phyloP scores from a whole-genome alignment of 1,140 invertebrate species.

The Cepaea nemoralis region DNA sequence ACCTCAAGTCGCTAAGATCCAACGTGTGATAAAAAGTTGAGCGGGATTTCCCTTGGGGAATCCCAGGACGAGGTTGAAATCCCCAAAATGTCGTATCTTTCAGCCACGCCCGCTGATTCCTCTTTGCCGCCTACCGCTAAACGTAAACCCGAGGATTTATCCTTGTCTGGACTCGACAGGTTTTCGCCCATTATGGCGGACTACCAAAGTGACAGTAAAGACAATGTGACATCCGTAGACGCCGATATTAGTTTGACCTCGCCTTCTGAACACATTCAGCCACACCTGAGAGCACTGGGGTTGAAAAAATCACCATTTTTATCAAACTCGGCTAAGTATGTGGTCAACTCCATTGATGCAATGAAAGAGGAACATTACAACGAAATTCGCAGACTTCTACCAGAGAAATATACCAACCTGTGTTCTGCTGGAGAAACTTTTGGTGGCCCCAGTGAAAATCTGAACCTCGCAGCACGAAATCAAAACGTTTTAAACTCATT shows the following conservation, averaged over 20 bases:
- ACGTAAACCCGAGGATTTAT: conserved; percentile 18
- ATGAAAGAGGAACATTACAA: conserved; percentile 12
- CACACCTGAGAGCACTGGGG: conserved; percentile 20
- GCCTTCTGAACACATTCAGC: conserved; percentile 32
- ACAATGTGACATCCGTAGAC: conserved; percentile 25
- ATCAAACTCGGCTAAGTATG: conserved; percentile 26
- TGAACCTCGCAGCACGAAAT: neutral
- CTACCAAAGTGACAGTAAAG: conserved; percentile 30
- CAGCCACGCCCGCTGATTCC: neutral
- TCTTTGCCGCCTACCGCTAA: conserved; percentile 12
- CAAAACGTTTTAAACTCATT: conserved; percentile 4
- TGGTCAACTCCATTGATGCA: conserved; percentile 25
- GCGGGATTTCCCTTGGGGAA: conserved; percentile 23
- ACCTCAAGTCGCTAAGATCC: neutral
- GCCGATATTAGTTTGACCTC: conserved; percentile 2
- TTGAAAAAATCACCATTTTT: conserved; percentile 32
- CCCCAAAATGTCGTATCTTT: conserved; percentile 16
- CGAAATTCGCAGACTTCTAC: conserved; percentile 1
- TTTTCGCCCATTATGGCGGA: conserved; percentile 37
- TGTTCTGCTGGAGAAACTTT: neutral
- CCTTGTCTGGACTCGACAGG: conserved; percentile 13
- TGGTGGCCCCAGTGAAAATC: neutral
- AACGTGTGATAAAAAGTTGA: neutral
- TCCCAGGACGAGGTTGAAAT: neutral
- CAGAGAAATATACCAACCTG: conserved; percentile 14